Evolutionary conservation across 1,140 invertebrate species (phyloP), one percentile per base, ranked within the genome.

Genomic region (Camponotus pennsylvanicus): DNA sequence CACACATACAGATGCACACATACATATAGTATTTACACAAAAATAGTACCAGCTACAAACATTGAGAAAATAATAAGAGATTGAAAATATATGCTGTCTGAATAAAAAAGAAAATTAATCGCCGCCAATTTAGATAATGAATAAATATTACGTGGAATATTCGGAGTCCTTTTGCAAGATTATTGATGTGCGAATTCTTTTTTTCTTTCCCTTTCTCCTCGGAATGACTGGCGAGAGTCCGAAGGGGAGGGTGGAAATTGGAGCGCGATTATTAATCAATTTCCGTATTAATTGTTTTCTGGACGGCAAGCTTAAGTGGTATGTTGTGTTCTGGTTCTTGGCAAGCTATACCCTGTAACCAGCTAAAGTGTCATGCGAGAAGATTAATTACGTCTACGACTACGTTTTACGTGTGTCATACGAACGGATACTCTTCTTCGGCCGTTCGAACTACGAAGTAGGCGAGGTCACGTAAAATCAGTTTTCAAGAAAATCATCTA

Each of bases 241-340:
- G 75, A 75, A 73, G 79, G 79, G 27, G 69, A 40, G 37, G 42
- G 42, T 42, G 67, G 85, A 88, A 92, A 91, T 89, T 92, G 87
- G 87, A 85, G 86, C 89, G 88, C 87, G 67, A 91, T 91, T 92
- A 93, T 93, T 94, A 94, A 94, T 94, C 93, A 92, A 93, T 94
- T 93, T 91, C 79, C 87, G 79, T 92, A 94, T 94, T 94, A 93
- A 94, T 94, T 94, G 93, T 92, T 93, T 93, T 92, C 89, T 70
- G 34, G 85, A 89, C 88, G 89, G 87, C 78, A 71, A 15, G 88
- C 89, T 91, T 93, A 94, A 94, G 93, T 94, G 93, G 91, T 89
- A 93, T 93, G 93, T 91, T 93, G 93, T 94, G 93, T 93, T 91
- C 91, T 45, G 82, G 82, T 89, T 92, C 79, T 92, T 89, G 89